phyloP scores from a whole-genome alignment of 1,140 invertebrate genomes.

The Pentalonia nigronervosa region DNA sequence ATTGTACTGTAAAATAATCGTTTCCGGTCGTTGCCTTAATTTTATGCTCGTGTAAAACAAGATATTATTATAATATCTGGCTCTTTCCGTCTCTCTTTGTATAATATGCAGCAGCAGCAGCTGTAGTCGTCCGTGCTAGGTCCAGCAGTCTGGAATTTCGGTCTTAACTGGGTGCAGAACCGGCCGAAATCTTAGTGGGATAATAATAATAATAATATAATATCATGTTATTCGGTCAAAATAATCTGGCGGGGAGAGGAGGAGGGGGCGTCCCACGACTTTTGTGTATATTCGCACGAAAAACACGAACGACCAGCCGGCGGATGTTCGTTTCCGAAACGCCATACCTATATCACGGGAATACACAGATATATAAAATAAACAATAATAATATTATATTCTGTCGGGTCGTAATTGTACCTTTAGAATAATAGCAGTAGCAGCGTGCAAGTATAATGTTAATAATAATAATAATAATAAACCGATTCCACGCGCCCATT shows the following conservation, averaged over 20 bases:
- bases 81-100: too few relatives aligned
- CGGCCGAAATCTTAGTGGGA: not conserved
- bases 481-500: not conserved
- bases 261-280: not conserved
- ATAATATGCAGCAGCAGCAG: not conserved
- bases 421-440: not conserved
- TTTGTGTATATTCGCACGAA: not conserved
- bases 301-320: not conserved
- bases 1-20: not conserved
- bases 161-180: not conserved
- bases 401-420: not conserved
- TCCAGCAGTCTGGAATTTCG: not conserved
- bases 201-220: not conserved
- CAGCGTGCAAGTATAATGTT: not conserved
- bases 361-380: not conserved
- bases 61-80: too few relatives aligned
- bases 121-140: not conserved
- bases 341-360: not conserved
- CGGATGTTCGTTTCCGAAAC: not conserved
- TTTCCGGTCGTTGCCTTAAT: not conserved
- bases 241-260: not conserved
- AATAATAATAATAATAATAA: not conserved
- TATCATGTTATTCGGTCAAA: not conserved
- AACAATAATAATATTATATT: not conserved
- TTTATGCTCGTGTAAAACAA: too few relatives aligned